Conservation (phyloP, 2,113 vertebrate genomes). For the Tupaia chinensis region DNA sequence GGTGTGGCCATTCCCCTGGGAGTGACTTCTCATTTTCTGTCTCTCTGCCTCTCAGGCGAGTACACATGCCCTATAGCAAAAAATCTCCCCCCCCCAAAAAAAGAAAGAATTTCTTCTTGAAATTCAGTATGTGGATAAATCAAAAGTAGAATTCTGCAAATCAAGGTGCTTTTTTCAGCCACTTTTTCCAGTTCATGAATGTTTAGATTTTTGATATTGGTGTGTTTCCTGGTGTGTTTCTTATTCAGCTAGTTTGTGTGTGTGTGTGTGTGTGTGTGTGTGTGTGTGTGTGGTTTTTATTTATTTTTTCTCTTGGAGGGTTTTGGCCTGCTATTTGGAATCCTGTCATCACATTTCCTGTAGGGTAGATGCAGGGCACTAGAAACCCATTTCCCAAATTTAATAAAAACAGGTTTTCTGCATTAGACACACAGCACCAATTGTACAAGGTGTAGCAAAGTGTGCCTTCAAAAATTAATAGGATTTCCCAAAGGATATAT, state of each 20-base stretch:
- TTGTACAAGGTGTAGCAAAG: not conserved
- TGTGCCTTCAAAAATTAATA: slow-evolving; percentile 81
- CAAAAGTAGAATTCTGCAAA: not conserved
- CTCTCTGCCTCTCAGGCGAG: no score
- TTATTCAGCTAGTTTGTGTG: no score
- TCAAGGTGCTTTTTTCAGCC: not conserved
- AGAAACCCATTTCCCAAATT: slow-evolving; percentile 62
- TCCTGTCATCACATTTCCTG: not conserved
- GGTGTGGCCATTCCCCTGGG: no score
- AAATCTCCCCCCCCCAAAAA: no score
- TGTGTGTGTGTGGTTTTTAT: not conserved
- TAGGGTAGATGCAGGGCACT: not conserved
- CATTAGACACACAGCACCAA: not conserved
- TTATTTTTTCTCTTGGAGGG: not conserved
- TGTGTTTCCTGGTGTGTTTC: not conserved
- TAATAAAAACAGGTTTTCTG: slow-evolving; percentile 44
- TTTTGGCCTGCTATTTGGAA: slow-evolving; percentile 6
- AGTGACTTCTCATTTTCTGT: no score
- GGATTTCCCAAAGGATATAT: slow-evolving; percentile 71
- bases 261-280: not conserved
- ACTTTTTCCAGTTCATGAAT: not conserved
- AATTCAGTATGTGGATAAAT: not conserved
- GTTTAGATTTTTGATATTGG: not conserved
- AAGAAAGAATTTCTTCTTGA: not conserved
- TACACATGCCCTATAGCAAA: no score